These are phyloP conservation scores for Gambelia wislizenii DNA, from an alignment of 2,797 vertebrate genomes.

Conservation along the genomic window DNA sequence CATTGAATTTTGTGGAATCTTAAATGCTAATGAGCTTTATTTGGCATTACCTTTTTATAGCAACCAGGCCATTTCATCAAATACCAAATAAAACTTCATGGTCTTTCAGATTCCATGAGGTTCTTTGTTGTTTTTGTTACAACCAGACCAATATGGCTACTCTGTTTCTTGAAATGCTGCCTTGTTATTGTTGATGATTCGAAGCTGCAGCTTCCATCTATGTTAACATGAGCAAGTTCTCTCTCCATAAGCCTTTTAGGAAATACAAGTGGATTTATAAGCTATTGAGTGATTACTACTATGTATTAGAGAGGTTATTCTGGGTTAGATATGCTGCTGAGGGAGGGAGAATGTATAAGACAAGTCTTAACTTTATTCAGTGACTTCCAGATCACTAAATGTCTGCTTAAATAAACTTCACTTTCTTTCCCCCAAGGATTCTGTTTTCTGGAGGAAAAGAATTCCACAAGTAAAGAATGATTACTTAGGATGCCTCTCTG, in stretches of 20 bases:
- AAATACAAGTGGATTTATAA: conserved; percentile 12
- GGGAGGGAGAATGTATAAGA: conserved; percentile 6
- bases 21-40: no score
- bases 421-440: neutral
- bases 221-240: neutral
- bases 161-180: no score
- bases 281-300: conserved; percentile 2
- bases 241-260: neutral
- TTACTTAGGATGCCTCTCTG: neutral
- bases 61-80: no score
- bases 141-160: no score
- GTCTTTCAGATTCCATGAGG: no score
- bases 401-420: conserved; percentile 25
- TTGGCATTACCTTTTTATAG: no score
- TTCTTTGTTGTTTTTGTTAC: no score
- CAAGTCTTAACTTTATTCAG: conserved; percentile 9
- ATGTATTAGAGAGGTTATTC: conserved; percentile 22
- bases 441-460: conserved; percentile 8
- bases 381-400: conserved; percentile 7
- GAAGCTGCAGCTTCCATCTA: neutral
- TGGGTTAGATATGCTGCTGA: conserved; percentile 7
- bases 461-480: neutral
- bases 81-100: no score
- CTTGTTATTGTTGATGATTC: neutral
- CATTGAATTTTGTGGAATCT: no score